phyloP scores from a whole-genome alignment of 2,888 invertebrate genomes.

The Dryobota labecula region DNA sequence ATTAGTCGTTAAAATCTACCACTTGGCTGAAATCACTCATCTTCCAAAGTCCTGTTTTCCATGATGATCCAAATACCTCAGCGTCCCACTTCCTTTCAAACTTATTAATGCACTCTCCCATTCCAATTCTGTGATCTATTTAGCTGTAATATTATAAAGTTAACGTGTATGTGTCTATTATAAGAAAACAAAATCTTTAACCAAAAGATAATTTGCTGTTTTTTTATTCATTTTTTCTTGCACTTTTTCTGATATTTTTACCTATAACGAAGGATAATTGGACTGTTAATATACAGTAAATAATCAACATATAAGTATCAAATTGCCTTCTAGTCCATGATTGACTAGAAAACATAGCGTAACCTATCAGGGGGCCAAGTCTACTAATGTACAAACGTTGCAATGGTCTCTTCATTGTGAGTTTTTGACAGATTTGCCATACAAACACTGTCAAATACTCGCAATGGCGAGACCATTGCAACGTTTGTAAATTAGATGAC shows the following conservation, averaged over 20 bases:
- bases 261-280: background rate
- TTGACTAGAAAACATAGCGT: background rate
- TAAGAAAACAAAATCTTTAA: slow-evolving; percentile 27
- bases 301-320: background rate
- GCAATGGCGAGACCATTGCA: too few species aligned
- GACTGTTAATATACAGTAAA: background rate
- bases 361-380: too few species aligned
- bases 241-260: slow-evolving; percentile 4
- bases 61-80: slow-evolving; percentile 69
- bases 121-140: slow-evolving; percentile 77
- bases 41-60: slow-evolving; percentile 69
- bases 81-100: slow-evolving; percentile 49
- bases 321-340: background rate
- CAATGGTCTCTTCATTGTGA: too few species aligned
- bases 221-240: slow-evolving; percentile 17
- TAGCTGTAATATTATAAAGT: slow-evolving; percentile 58
- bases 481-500: too few species aligned
- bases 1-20: slow-evolving; percentile 44
- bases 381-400: too few species aligned
- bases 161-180: slow-evolving; percentile 48
- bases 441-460: too few species aligned
- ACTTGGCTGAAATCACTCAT: slow-evolving; percentile 26
- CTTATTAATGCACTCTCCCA: slow-evolving; percentile 53
- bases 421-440: too few species aligned
- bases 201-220: slow-evolving; percentile 43